Conservation (phyloP, 2,797 vertebrate species). For the Anguilla megastoma region DNA sequence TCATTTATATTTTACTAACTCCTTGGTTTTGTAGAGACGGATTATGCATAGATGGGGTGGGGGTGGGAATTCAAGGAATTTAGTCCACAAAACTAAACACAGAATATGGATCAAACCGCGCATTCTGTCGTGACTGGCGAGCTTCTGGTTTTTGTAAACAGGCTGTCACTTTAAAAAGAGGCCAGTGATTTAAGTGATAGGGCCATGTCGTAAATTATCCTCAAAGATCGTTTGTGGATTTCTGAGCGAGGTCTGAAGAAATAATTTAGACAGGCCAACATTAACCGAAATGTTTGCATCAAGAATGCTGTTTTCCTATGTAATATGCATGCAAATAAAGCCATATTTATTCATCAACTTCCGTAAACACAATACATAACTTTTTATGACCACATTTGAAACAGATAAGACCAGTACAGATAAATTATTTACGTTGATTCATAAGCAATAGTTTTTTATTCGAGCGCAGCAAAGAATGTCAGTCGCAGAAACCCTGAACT, state of each 20-base stretch:
- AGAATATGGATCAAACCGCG: slow-evolving; percentile 28
- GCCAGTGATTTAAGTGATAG: slow-evolving; percentile 52
- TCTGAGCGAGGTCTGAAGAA: background rate
- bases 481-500: background rate
- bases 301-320: background rate
- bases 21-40: background rate
- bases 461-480: background rate
- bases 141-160: slow-evolving; percentile 66
- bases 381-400: background rate
- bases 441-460: background rate
- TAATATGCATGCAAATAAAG: background rate
- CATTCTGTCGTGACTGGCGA: slow-evolving; percentile 51
- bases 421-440: background rate
- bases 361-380: background rate
- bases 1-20: background rate
- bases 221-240: slow-evolving; percentile 43
- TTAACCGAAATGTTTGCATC: background rate
- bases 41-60: background rate
- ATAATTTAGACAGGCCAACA: background rate
- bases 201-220: slow-evolving; percentile 58
- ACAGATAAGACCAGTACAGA: background rate
- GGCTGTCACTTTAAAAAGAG: slow-evolving; percentile 62
- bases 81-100: slow-evolving; percentile 26
- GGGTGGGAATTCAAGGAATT: slow-evolving; percentile 25
- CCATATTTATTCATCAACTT: background rate